phyloP scores from a whole-genome alignment of 2,797 vertebrate genomes.

The Poecilia gillii region DNA sequence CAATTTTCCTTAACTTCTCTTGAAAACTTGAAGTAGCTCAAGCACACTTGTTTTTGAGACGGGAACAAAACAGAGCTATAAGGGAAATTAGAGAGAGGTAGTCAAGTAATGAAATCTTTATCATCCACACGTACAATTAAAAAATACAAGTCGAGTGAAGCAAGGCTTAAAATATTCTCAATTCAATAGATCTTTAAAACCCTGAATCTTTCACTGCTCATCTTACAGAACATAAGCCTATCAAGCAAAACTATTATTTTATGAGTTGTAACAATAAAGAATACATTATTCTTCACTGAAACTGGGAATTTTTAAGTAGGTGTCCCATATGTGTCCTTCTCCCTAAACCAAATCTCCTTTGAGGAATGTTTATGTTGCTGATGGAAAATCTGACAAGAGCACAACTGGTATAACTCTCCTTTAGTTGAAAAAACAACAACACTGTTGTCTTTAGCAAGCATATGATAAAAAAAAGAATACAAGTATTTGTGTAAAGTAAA shows the following conservation, averaged over 20 bases:
- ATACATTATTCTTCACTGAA: not conserved
- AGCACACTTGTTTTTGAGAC: constrained; percentile 38
- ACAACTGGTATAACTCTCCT: not conserved
- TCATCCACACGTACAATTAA: not conserved
- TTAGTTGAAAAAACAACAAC: not conserved
- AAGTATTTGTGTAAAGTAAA: not conserved
- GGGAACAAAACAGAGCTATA: constrained; percentile 1
- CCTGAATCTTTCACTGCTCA: not conserved
- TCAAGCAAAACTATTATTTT: not conserved
- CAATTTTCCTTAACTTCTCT: constrained; percentile 22
- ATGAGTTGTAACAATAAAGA: not conserved
- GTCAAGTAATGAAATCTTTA: not conserved
- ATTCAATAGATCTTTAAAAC: not conserved
- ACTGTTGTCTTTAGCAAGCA: not conserved
- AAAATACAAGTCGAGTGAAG: not conserved
- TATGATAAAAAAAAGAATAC: not conserved
- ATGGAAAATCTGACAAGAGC: not conserved
- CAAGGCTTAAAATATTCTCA: not conserved
- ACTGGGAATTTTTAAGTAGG: not conserved
- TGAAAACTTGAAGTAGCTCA: constrained; percentile 33
- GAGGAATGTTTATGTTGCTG: not conserved
- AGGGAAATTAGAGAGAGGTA: not conserved
- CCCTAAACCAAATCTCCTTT: not conserved
- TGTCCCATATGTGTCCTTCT: not conserved
- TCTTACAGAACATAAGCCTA: not conserved